A percentile compares a stretch with the other conserved stretches of the same genome.
phyloP scores from a whole-genome alignment of 2,797 vertebrate genomes.

The Carduelis carduelis region DNA sequence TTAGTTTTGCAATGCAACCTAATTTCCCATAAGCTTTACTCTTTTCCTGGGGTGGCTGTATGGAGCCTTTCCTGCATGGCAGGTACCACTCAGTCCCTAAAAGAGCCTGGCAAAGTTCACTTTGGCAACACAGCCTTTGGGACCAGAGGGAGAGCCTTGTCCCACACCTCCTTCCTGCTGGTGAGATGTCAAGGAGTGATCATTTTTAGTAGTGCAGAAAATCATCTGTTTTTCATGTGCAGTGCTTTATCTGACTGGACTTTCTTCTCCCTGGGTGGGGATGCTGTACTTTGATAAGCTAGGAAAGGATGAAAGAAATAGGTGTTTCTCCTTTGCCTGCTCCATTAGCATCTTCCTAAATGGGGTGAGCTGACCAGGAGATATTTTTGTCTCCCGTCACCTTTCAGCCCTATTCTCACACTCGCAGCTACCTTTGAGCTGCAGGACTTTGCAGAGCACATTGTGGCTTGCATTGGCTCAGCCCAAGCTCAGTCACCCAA shows the following conservation, averaged over 20 bases:
- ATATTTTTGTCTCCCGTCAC: background rate
- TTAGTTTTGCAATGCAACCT: background rate
- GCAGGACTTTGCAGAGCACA: background rate
- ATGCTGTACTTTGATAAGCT: background rate
- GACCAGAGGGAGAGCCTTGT: background rate
- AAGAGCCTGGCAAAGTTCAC: background rate
- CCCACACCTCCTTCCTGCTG: background rate
- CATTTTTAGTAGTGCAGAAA: background rate
- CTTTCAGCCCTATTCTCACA: background rate
- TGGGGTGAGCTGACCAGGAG: background rate
- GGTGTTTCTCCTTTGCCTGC: rapidly evolving
- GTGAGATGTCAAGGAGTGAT: background rate
- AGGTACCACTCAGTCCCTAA: background rate
- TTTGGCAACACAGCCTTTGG: background rate
- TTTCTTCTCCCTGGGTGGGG: background rate
- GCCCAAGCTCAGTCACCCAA: conserved; percentile 55
- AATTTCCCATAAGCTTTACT: background rate
- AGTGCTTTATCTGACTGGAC: background rate
- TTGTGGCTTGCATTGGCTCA: background rate
- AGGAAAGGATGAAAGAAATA: background rate
- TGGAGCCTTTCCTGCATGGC: background rate
- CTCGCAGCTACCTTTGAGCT: background rate
- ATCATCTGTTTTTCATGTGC: background rate
- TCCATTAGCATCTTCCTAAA: background rate
- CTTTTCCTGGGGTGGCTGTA: background rate